Percentiles rank a stretch among this genome's conserved stretches.
These are phyloP conservation scores for Eupithecia abbreviata DNA, from an alignment of 2,888 invertebrate genomes.

Conservation along the genomic window DNA sequence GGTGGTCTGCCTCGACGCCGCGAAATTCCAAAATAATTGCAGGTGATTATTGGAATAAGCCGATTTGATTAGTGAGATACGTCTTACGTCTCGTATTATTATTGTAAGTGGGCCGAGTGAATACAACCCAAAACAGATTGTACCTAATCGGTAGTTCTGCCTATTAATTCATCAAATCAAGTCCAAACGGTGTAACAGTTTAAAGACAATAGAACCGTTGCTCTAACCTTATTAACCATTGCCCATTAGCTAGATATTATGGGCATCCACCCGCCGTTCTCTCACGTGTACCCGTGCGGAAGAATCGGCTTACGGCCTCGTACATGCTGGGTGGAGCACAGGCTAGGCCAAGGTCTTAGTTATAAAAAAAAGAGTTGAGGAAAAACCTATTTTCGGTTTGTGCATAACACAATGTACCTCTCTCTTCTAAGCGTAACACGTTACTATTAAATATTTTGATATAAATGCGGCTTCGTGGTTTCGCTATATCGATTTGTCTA, in stretches of 20 bases:
- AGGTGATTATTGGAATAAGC: no score
- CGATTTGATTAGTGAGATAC: no score
- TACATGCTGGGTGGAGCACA: neutral
- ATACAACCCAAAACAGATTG: neutral
- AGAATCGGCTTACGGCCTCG: constrained; percentile 11
- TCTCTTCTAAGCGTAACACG: no score
- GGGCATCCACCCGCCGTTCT: constrained; percentile 10
- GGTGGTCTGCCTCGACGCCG: no score
- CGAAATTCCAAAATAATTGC: no score
- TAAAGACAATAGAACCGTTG: neutral
- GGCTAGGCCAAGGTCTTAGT: neutral
- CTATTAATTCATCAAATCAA: neutral
- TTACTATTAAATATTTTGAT: no score
- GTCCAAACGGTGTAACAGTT: neutral
- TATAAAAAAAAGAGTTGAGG: neutral
- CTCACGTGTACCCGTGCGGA: constrained; percentile 23
- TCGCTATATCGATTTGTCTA: no score
- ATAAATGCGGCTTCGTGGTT: no score
- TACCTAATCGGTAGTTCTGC: neutral
- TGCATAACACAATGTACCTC: neutral
- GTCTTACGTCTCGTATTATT: no score
- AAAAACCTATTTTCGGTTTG: neutral
- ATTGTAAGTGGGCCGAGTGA: neutral
- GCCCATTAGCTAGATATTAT: constrained; percentile 14
- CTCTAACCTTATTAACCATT: neutral